A percentile compares a stretch with the other conserved stretches of the same genome.
Conservation (phyloP, 2,797 vertebrate species). For the Acanthiza pusilla region DNA sequence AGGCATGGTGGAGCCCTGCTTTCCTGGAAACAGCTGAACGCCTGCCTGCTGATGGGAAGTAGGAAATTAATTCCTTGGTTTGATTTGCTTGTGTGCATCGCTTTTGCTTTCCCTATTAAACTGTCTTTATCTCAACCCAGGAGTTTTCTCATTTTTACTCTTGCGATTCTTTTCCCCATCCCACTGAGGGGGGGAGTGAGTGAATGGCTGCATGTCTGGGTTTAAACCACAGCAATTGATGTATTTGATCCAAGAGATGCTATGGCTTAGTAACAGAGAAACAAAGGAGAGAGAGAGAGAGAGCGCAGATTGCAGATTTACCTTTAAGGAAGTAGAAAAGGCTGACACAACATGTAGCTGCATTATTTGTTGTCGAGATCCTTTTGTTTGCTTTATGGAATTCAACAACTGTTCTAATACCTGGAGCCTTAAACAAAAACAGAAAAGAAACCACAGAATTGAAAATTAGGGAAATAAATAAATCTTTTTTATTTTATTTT, state of each 20-base stretch:
- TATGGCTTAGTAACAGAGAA: background rate
- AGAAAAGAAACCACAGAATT: background rate
- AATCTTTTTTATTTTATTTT: background rate
- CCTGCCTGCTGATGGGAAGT: background rate
- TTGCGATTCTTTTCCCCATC: background rate
- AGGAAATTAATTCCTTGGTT: background rate
- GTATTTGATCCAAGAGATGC: background rate
- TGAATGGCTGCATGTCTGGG: accelerated
- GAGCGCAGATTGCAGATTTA: slow-evolving; percentile 59
- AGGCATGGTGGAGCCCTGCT: background rate
- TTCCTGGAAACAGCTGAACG: background rate
- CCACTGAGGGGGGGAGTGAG: background rate
- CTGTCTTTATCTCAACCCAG: background rate
- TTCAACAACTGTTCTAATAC: slow-evolving; percentile 85
- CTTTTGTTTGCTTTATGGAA: slow-evolving; percentile 84
- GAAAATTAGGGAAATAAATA: background rate
- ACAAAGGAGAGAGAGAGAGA: background rate
- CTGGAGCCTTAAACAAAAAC: slow-evolving; percentile 75
- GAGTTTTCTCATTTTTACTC: background rate
- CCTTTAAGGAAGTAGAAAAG: slow-evolving; percentile 87
- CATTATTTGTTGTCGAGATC: slow-evolving; percentile 82
- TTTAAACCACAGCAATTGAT: background rate
- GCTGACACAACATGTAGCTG: slow-evolving; percentile 84
- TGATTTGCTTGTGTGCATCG: background rate
- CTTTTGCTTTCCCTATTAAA: background rate